These are phyloP conservation scores for Dasyprocta punctata DNA, from an alignment of 2,113 vertebrate species.

Conservation along the genomic window DNA sequence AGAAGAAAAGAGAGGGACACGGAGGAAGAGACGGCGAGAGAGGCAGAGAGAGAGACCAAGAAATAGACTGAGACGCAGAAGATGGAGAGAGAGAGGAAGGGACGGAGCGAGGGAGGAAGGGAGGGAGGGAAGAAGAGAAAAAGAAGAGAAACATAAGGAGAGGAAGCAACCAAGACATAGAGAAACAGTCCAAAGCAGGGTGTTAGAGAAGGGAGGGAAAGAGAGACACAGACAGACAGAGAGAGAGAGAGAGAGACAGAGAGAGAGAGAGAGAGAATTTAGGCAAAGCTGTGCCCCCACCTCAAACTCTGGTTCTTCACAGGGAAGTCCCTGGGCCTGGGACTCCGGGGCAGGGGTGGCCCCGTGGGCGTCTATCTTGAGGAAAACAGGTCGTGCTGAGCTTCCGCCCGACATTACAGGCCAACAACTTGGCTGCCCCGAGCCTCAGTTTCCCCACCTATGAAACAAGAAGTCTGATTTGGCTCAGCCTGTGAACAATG, in stretches of 20 bases:
- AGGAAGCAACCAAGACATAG: background rate
- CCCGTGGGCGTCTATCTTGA: no score
- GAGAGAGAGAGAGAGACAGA: background rate
- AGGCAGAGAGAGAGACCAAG: background rate
- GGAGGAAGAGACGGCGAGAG: background rate
- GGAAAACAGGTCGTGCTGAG: no score
- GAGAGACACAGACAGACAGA: no score
- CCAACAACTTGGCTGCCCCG: background rate
- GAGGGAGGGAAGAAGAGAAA: background rate
- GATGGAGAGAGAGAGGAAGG: background rate
- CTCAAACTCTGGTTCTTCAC: background rate
- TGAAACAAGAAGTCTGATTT: background rate
- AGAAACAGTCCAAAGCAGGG: background rate
- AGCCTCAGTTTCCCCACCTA: background rate
- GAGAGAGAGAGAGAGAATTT: accelerated
- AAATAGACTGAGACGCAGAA: background rate
- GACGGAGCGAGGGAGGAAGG: no score
- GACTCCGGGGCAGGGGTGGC: no score
- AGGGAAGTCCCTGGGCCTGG: background rate
- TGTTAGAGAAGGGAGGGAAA: background rate
- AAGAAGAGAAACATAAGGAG: background rate
- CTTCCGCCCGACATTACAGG: background rate
- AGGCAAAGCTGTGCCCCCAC: background rate
- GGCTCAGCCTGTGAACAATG: no score
- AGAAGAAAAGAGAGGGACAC: background rate